Evolutionary conservation across 1,140 invertebrate genomes (phyloP).

Genomic region (Drosophila hydei): DNA sequence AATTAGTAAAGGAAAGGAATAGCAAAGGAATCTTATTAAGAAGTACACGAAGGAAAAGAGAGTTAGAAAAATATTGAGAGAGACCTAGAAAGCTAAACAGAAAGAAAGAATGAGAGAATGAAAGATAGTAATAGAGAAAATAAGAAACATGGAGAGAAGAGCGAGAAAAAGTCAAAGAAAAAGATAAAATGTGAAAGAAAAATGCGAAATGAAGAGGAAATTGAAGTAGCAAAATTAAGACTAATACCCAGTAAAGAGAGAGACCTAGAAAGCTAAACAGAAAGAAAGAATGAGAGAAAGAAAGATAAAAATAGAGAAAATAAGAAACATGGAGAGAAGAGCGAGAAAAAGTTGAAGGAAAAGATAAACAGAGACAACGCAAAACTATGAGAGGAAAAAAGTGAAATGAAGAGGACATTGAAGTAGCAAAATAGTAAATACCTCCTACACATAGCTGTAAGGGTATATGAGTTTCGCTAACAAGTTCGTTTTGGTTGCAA

Average conservation of each 20-base stretch:
- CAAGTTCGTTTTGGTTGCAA: background rate
- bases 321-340: background rate
- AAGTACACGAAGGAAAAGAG: too few species aligned
- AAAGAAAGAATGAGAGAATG: background rate
- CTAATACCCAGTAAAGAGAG: too few species aligned
- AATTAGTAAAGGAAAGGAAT: too few species aligned
- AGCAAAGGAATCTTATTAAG: too few species aligned
- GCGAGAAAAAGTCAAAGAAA: background rate
- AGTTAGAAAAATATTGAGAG: too few species aligned
- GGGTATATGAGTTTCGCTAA: background rate
- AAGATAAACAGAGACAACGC: background rate
- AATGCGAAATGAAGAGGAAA: background rate
- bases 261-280: background rate
- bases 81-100: background rate
- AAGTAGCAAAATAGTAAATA: too few species aligned
- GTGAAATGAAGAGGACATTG: too few species aligned
- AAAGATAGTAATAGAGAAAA: background rate
- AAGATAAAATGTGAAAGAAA: background rate
- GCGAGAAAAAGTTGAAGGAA: background rate
- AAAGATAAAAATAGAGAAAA: background rate
- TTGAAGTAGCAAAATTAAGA: too few species aligned
- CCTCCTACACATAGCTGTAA: background rate
- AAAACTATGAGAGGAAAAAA: background rate
- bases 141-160: background rate
- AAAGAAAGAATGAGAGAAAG: background rate